Conservation (phyloP, 2,888 invertebrate species). For the Petrophora chlorosata region DNA sequence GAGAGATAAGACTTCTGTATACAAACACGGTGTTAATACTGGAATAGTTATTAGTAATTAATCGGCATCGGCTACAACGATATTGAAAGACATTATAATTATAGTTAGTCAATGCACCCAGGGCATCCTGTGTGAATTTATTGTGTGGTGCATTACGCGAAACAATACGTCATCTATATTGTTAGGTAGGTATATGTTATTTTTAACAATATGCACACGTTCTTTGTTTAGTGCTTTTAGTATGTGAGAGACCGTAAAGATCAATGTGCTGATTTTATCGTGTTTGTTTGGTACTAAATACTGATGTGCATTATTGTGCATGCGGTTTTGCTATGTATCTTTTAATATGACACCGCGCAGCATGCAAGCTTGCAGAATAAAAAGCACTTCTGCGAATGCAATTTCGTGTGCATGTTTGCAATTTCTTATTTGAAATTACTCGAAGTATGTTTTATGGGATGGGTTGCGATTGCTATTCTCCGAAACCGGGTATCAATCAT, state of each 20-base stretch:
- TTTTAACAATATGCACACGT: conserved; percentile 12
- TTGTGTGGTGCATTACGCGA: conserved; percentile 7
- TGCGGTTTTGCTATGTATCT: background rate
- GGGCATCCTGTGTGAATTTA: conserved; percentile 18
- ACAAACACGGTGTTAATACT: too few species aligned
- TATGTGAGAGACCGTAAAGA: background rate
- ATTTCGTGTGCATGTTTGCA: conserved; percentile 26
- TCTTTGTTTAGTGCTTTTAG: conserved; percentile 7
- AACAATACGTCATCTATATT: conserved; percentile 11
- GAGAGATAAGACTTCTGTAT: too few species aligned
- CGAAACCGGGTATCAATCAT: conserved; percentile 29
- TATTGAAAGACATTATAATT: conserved; percentile 6
- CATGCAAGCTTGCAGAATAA: conserved; percentile 34
- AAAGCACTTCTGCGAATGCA: conserved; percentile 41
- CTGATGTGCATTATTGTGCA: background rate
- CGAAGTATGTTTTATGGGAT: conserved; percentile 19
- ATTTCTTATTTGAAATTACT: conserved; percentile 32
- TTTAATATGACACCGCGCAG: conserved; percentile 29
- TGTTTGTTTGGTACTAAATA: background rate
- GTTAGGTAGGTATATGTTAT: too few species aligned
- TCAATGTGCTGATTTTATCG: conserved; percentile 13
- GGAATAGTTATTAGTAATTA: conserved; percentile 7
- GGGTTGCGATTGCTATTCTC: conserved; percentile 22
- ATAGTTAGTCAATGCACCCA: conserved; percentile 6
- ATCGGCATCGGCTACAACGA: conserved; percentile 1